These are phyloP conservation scores for Saccostrea glomerata DNA, from an alignment of 1,140 invertebrate genomes.

Conservation along the genomic window DNA sequence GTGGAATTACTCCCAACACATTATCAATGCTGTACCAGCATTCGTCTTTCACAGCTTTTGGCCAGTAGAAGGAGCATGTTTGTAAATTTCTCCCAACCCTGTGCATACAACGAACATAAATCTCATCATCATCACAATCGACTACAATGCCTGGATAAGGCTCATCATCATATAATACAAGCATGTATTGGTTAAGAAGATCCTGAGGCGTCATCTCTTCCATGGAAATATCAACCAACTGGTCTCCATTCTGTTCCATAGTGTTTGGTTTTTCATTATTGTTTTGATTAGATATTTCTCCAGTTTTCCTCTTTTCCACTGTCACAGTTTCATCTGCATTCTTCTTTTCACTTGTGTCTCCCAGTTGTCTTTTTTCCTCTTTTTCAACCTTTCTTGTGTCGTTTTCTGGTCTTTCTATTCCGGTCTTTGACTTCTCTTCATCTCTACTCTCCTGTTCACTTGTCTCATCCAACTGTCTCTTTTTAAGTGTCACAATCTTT, in stretches of 20 bases:
- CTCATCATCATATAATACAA: slow-evolving; percentile 42
- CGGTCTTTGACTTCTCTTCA: background rate
- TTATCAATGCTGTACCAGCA: slow-evolving; percentile 33
- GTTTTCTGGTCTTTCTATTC: background rate
- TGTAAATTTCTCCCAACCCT: slow-evolving; percentile 7
- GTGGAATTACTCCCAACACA: background rate
- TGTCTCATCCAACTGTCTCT: background rate
- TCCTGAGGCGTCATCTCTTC: no score
- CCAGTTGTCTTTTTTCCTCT: background rate
- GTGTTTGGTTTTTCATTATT: no score
- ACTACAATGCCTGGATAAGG: slow-evolving; percentile 51
- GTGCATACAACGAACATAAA: slow-evolving; percentile 54
- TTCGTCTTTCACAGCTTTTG: slow-evolving; percentile 42
- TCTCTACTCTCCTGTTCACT: background rate
- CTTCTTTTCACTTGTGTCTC: background rate
- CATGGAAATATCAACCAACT: no score
- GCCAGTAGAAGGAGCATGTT: slow-evolving; percentile 51
- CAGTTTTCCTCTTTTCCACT: background rate
- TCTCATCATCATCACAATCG: slow-evolving; percentile 28
- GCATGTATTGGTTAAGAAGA: background rate
- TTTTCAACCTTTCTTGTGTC: background rate
- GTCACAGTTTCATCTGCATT: background rate
- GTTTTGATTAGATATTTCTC: background rate
- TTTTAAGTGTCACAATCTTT: background rate
- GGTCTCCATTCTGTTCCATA: no score